Base-by-base conservation (phyloP, 53 echinoderm and acorn worm genomes). In the Paelopatides confundens region DNA sequence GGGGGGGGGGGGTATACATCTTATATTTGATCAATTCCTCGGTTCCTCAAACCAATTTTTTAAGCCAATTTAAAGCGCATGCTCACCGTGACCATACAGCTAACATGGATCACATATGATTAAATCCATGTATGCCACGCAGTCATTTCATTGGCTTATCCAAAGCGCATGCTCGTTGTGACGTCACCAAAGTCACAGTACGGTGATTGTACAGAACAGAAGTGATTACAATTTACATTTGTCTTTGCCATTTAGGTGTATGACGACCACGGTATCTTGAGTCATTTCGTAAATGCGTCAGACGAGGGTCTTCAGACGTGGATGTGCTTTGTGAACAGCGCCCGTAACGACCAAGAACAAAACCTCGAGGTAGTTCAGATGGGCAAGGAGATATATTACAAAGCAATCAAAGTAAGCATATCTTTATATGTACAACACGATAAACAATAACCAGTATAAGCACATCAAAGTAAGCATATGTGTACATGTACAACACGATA, bases 271-370 rank as follows among this genome's bases (percentile, higher is more conserved):
- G 97, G 95, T 14, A 66, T 88, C 51, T 62, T 97, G 35, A 54
- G 90, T 35, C 97, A 97, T 71, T 97, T 95, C 40, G 91, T 97
- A 12, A 94, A 96, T 62, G 94, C 96, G n/a, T 96, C 96, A 15
- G 96, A 96, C 7, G 94, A 94, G 58, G 31, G 91, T 4, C 74
- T 90, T 1, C 92, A 94, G 82, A 96, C 96, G 8, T 97, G 97
- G 95, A 95, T 97, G 97, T 95, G 95, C 54, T 90, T 93, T 88
- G 97, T 97, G 37, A 97, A 95, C 86, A 93, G 95, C 87, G 97
- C 97, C 31, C 93, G 97, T 64, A 97, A 97, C 79, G 95, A 97
- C 29, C 93, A 93, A 86, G 97, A 97, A 81, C 95, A 95, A 81
- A 97, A 95, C 49, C 81, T 95, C 31, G 95, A 95, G 35, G 95